Base-by-base conservation (phyloP, 2,113 vertebrate species). In the Puffinus mauretanicus region DNA sequence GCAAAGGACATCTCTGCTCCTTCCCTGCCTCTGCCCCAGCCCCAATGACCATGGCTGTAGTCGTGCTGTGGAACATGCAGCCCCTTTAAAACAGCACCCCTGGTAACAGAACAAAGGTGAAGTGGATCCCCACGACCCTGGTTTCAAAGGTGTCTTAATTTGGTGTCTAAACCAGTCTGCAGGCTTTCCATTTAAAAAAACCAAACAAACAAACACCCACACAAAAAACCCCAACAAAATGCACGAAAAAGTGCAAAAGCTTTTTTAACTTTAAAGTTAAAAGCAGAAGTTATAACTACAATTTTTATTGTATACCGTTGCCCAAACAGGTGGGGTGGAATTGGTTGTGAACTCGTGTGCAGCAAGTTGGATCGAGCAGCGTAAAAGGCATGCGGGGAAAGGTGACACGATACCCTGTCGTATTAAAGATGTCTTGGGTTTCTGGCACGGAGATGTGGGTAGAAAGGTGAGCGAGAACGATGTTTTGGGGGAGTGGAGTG, bases 41-140 rank as follows among this genome's bases (percentile, higher is more conserved):
- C 71, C 22, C 0, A 0, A 1, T 3, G 36, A 3, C 47, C 0
- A 0, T 9, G 44, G 19, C 49, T 21, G 49, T 10, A 7, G 36
- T 6, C 0, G 2, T 13, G 32, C 15, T 38, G 47, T 3, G 34
- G 60, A 60, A 19, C 5, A 1, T 7, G 5, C 30, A 38, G 66
- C 49, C 66, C 78, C 34, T 78, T 17, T 15, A 15, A 54, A 69
- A 40, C 54, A 38, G 36, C 36, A 7, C 32, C 6, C 21, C 38
- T 27, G 52, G 36, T 11, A 69, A 44, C 4, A 9, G 52, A 34
- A 29, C 17, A 16, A 11, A 60, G 29, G 5, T 1, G 10, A 38
- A 58, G 77, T 9, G n/a, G 32, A 21, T 85, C 58, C 27, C 38
- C 42, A 3, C 0, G 1, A 16, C 13, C 44, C 8, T 32, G 65